A percentile compares a stretch with the other conserved stretches of the same genome.
Evolutionary conservation across 2,113 vertebrate genomes (phyloP).

Genomic region (Ictalurus punctatus): DNA sequence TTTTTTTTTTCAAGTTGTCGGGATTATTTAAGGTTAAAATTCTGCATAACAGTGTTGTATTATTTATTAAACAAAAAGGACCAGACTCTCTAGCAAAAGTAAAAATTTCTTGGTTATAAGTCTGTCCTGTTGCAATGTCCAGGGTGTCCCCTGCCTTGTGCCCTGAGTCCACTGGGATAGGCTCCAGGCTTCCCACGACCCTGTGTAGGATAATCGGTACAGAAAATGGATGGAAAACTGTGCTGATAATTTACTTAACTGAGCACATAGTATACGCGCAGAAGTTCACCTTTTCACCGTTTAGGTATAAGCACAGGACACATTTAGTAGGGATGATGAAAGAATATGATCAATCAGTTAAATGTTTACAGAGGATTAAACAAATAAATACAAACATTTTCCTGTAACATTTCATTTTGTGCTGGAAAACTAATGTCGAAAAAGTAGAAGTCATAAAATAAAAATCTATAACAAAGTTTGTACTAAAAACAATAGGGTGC

Average conservation of each 20-base stretch:
- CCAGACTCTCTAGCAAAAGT: background rate
- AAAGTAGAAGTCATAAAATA: too few species aligned
- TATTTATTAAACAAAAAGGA: background rate
- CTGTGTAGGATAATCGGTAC: too few species aligned
- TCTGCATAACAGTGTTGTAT: background rate
- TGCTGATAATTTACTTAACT: background rate
- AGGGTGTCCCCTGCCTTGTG: too few species aligned
- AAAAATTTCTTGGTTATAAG: background rate
- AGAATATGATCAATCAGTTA: background rate
- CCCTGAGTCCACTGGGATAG: too few species aligned
- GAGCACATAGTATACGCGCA: background rate
- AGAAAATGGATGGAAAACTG: background rate
- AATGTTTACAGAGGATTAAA: slow-evolving; percentile 25
- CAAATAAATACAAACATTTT: background rate
- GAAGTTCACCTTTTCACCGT: background rate
- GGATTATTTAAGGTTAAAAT: background rate
- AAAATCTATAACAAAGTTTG: too few species aligned
- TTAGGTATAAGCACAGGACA: background rate
- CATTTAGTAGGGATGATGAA: background rate
- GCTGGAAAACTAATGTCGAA: too few species aligned
- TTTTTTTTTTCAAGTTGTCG: background rate
- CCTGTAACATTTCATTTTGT: too few species aligned
- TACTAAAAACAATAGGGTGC: too few species aligned
- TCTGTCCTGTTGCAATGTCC: background rate
- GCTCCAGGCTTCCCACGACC: too few species aligned